Base-by-base conservation (phyloP, 2,888 invertebrate species). In the Morpho deidamia region DNA sequence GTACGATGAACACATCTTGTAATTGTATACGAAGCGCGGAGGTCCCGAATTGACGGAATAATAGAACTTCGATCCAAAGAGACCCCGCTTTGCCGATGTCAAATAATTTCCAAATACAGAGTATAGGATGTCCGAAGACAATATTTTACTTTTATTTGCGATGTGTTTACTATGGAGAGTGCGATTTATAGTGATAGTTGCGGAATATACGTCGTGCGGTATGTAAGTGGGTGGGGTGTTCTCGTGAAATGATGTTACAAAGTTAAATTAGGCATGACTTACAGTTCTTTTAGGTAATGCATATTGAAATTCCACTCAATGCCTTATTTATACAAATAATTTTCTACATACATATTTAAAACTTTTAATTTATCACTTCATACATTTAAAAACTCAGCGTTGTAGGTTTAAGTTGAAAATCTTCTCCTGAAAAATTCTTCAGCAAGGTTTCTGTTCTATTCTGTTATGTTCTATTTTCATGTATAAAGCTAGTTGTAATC, bases 1-100 rank as follows among this genome's bases (percentile, higher is more conserved):
- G 70, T 62, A 61, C 75, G 74, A 85, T 86, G 83, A 84, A 85
- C 84, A 84, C 83, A 79, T 87, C 82, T 79, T 76, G 84, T 86
- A 84, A 83, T 80, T 74, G 80, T 81, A 83, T 78, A 82, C 80
- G 63, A 59, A 67, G 63, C 67, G 69, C 60, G 80, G 79, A 67
- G 82, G 80, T 81, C 76, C 71, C 68, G 64, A 78, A 81, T 82
- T 84, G 85, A 87, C 86, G 73, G 71, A 82, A 85, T 86, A 87
- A 86, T 87, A 83, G 81, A 54, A 51, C 50, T 49, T 58, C 55
- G 51, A 55, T 48, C 51, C 58, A 51, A 56, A 53, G 53, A 51
- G 53, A 56, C 51, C 56, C 45, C 57, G 43, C 49, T 42, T 42
- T 35, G 42, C 47, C 46, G 44, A 55, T 55, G 58, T 58, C 58